phyloP scores from a whole-genome alignment of 2,797 vertebrate genomes.

The Galagoides demidoff region DNA sequence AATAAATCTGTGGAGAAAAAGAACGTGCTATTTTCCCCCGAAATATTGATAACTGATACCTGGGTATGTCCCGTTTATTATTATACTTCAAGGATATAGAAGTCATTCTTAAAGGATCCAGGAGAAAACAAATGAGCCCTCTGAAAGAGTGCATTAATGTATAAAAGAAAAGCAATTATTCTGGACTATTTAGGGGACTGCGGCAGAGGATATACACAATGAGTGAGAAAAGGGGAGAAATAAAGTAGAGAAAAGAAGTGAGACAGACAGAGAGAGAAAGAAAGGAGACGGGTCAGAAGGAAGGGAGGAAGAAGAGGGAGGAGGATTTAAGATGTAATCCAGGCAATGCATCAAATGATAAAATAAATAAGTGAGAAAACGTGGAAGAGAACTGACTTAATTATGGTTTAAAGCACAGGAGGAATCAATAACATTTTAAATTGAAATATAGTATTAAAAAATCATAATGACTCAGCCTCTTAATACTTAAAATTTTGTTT shows the following conservation, averaged over 20 bases:
- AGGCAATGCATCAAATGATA: not conserved
- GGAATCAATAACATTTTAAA: constrained; percentile 6
- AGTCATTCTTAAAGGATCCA: not conserved
- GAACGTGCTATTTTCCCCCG: not conserved
- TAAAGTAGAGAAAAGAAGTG: not conserved
- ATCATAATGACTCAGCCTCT: not conserved
- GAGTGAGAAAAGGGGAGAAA: not conserved
- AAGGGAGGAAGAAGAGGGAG: too few species aligned
- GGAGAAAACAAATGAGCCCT: not conserved
- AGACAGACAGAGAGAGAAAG: not conserved
- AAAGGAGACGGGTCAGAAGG: not conserved
- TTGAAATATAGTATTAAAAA: constrained; percentile 26
- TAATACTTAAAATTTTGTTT: constrained; percentile 40
- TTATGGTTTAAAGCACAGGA: not conserved
- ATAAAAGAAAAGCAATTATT: not conserved
- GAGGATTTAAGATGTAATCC: not conserved
- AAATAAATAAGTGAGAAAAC: not conserved
- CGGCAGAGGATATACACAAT: not conserved
- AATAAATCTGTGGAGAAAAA: not conserved
- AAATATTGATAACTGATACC: not conserved
- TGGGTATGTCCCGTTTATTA: not conserved
- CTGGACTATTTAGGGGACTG: not conserved
- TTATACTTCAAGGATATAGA: not conserved
- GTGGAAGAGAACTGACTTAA: not conserved
- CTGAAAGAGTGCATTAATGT: not conserved